Base-by-base conservation (phyloP, 2,797 vertebrate genomes). In the Sebastes steindachneri region DNA sequence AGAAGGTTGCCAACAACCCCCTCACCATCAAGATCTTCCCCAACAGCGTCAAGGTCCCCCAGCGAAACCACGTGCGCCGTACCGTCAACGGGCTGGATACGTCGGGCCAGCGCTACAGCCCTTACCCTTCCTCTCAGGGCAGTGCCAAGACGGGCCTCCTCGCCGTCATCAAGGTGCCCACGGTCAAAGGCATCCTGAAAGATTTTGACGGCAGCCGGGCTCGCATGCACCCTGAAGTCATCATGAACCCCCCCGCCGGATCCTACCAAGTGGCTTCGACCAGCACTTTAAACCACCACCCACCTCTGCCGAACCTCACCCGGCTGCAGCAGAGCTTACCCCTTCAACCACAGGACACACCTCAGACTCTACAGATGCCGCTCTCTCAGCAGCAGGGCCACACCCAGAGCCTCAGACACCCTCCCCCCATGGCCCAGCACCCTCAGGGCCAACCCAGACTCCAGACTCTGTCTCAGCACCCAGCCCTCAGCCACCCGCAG, bases 21-120 rank as follows among this genome's bases (percentile, higher is more conserved):
- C 97, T 99, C 95, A 99, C 98, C 91, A 99, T 99, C 94, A 99
- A 99, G 96, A 99, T 99, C 92, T 99, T 99, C 82, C 98, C 99
- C 86, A 99, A 99, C 96, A 99, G 98, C 86, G 96, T 99, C 95
- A 99, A 99, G 94, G 99, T 99, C 93, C 99, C 99, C 85, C 99
- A 99, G 95, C 94, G 98, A 95, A 99, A 99, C 96, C 98, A 99
- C 96, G 95, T 99, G 88, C 98, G 98, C 65, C 98, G 98, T 79
- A 99, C 98, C 37, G 97, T 99, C 92, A 99, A 99, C 96, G 98
- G 98, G 91, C 96, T 99, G 81, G 98, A 99, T 93, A 99, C 99
- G 59, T 98, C 97, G 8, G 97, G 97, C 92, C 97, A 97, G 91
- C 97, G 98, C 94, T 99, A 99, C 96, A 99, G 98, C 94, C 99